Base-by-base conservation (phyloP, 2,888 invertebrate species). In the Hermodice carunculata region DNA sequence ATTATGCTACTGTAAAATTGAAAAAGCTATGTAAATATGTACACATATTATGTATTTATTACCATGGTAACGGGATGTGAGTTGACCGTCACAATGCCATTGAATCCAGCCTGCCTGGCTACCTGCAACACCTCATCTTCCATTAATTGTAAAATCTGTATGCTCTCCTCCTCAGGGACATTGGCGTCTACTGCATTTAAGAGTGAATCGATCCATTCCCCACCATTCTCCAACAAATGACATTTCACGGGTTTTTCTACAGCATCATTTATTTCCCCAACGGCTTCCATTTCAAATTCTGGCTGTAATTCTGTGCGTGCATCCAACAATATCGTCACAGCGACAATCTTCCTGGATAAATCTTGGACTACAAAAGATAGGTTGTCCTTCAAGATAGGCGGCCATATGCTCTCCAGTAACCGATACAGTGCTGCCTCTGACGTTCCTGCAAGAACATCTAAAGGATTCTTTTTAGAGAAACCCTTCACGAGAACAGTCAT, bases 1-100 rank as follows among this genome's bases (percentile, higher is more conserved):
- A n/a, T n/a, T n/a, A n/a, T n/a, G n/a, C n/a, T n/a, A n/a, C 40
- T n/a, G n/a, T n/a, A n/a, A n/a, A n/a, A n/a, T n/a, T n/a, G n/a
- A 37, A 37, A 37, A 14, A 37, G 8, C 8, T 14, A 37, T 37
- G 40, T 37, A 44, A 44, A 5, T n/a, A 17, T 19, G n/a, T n/a
- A 44, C n/a, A 24, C n/a, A 44, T 5, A 44, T 17, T 44, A 19
- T 11, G 6, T 19, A 44, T 44, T 11, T 8, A n/a, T 61, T 29
- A 61, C 62, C 54, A 56, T 31, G 17, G 62, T 61, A 6, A 56
- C 62, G 6, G 53, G 62, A 22, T 61, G 62, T 11, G 62, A 53
- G 58, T 63, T 58, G 40, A 63, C 48, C 3, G 34, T 44, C 19
- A 59, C 17, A 26, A 63, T 58, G 1, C 63, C 59, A 28, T 59